These are phyloP conservation scores for Drosophila hamatofila DNA, from an alignment of 2,888 invertebrate genomes.

Conservation along the genomic window DNA sequence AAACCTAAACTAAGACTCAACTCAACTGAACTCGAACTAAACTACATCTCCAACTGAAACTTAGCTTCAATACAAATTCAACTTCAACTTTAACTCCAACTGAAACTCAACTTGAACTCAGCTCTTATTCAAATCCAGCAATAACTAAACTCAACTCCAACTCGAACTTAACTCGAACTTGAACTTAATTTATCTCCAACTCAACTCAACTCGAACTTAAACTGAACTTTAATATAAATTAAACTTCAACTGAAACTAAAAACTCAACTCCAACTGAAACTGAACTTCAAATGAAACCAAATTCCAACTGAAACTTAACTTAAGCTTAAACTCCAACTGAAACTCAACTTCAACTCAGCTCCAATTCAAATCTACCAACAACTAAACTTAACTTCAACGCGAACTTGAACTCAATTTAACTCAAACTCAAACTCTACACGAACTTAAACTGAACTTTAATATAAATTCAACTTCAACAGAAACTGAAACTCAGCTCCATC, in stretches of 20 bases:
- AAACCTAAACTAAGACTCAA: too few species aligned
- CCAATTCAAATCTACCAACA: neutral
- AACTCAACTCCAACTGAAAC: neutral
- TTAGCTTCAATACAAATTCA: neutral
- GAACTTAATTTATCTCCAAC: neutral
- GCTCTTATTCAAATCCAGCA: too few species aligned
- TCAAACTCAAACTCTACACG: neutral
- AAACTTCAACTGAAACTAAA: neutral
- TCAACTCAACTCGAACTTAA: neutral
- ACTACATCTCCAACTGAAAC: neutral
- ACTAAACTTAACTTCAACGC: neutral
- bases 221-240: neutral
- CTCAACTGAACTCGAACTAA: neutral
- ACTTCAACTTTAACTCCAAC: neutral
- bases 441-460: neutral
- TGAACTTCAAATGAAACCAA: neutral
- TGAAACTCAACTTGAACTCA: neutral
- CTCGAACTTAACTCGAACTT: neutral
- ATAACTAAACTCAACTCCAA: neutral
- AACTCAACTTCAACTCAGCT: neutral
- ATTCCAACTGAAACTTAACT: neutral
- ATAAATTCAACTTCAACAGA: neutral
- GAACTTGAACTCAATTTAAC: neutral
- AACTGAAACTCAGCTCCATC: neutral
- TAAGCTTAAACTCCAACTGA: neutral